phyloP scores from a whole-genome alignment of 2,797 vertebrate genomes.

The Artibeus lituratus region DNA sequence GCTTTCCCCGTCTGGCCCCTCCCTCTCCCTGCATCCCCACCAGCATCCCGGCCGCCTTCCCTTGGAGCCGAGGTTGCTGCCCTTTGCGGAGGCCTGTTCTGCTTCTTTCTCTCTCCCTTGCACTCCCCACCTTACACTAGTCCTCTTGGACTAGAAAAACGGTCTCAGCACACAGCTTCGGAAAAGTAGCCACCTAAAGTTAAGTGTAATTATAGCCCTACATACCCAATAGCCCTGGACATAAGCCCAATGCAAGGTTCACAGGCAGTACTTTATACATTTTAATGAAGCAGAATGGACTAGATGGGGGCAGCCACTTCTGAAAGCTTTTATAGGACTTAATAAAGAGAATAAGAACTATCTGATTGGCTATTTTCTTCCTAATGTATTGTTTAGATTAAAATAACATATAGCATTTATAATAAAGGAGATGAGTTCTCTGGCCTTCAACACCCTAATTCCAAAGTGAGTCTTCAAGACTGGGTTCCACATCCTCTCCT shows the following conservation, averaged over 20 bases:
- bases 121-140: background rate
- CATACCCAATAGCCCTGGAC: rapidly evolving
- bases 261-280: background rate
- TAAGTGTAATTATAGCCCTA: background rate
- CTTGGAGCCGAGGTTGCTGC: rapidly evolving
- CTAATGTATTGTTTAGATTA: background rate
- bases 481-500: background rate
- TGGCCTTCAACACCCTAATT: background rate
- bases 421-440: background rate
- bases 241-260: background rate
- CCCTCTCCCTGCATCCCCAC: rapidly evolving
- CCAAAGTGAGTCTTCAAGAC: background rate
- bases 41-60: background rate
- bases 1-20: background rate
- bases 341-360: background rate
- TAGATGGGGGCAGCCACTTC: background rate
- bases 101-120: background rate
- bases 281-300: background rate
- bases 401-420: background rate
- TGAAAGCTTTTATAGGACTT: background rate
- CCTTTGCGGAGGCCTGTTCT: background rate
- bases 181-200: background rate
- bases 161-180: background rate
- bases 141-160: background rate
- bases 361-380: background rate